Base-by-base conservation (phyloP, 2,113 vertebrate species). In the Laticauda laticaudata region DNA sequence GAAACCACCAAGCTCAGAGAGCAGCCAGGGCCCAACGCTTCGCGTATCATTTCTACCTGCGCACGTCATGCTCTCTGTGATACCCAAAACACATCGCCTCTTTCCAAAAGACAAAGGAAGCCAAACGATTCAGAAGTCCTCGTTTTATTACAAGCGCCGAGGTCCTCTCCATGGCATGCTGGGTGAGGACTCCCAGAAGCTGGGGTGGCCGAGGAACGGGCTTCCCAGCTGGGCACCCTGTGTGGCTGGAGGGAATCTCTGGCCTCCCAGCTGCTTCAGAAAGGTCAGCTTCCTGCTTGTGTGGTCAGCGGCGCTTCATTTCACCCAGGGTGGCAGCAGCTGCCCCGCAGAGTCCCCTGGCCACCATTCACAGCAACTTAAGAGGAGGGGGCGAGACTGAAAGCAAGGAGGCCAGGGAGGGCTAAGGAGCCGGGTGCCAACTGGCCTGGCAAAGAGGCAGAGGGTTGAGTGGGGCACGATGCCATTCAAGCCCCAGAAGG, bases 11-110 rank as follows among this genome's bases (percentile, higher is more conserved):
- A 23, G 56, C 57, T 29, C 24, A 29, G 59, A 61, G 24, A 11
- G 59, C 59, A 11, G 24, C 1, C 1, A 29, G 61, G 11, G 29
- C 26, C 10, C 26, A 29, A 64, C 12, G 12, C 61, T 14, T n/a
- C 4, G 12, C 29, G 2, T 2, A 3, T 8, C 64, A 3, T 4
- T 18, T 18, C 2, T 3, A 18, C 64, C 14, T 7, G 5, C 1
- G 64, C 64, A n/a, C 2, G 4, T 14, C 29, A 6, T 2, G 64
- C 14, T 18, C 5, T 18, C 29, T 34, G 69, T 0, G 29, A 18
- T 4, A 55, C 53, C 53, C 12, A 12, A 14, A 0, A 26, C 57
- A 26, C 8, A 1, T 0, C 4, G 29, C 61, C 61, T n/a, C 69
- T 34, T 75, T n/a, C 20, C 34, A 39, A 81, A 81, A 81, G 34